Conservation (phyloP, 53 echinoderm and acorn worm genomes). For the Holothuria scabra region DNA sequence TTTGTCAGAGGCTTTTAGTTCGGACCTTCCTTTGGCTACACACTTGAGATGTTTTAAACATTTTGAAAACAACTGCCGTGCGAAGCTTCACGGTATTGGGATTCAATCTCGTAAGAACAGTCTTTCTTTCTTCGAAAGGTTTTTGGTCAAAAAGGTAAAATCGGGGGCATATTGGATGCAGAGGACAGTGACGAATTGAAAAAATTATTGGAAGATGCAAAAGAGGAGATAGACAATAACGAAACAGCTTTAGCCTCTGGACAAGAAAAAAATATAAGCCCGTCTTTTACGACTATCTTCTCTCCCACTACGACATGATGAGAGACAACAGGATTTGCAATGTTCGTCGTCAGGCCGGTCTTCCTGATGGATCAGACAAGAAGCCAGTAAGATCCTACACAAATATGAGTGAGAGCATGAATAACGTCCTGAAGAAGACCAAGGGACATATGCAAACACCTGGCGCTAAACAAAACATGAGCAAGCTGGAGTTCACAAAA, state of each 20-base stretch:
- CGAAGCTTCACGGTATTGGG: not conserved
- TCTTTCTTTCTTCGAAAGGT: slow-evolving; percentile 1
- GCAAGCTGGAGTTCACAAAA: slow-evolving; percentile 13
- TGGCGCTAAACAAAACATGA: not conserved
- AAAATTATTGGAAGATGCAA: too few relatives aligned
- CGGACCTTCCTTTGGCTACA: slow-evolving; percentile 16
- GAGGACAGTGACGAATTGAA: not conserved
- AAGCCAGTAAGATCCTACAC: slow-evolving; percentile 3
- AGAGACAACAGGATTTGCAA: not conserved
- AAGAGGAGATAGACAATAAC: too few relatives aligned
- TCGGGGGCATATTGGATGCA: not conserved
- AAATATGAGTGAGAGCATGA: slow-evolving; percentile 11
- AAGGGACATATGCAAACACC: slow-evolving; percentile 10
- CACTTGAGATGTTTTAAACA: slow-evolving; percentile 43
- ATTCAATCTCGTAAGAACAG: not conserved
- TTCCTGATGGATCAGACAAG: not conserved
- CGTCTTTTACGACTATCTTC: not conserved
- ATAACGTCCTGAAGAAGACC: not conserved
- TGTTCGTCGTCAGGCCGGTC: not conserved
- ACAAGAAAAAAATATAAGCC: not conserved
- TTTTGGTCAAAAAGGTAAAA: not conserved
- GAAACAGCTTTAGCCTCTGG: not conserved
- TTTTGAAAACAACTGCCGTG: slow-evolving; percentile 36
- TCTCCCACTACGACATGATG: slow-evolving; percentile 5
- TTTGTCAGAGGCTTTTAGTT: not conserved